Conservation (phyloP, 1,140 invertebrate genomes). For the Trichogramma pretiosum region DNA sequence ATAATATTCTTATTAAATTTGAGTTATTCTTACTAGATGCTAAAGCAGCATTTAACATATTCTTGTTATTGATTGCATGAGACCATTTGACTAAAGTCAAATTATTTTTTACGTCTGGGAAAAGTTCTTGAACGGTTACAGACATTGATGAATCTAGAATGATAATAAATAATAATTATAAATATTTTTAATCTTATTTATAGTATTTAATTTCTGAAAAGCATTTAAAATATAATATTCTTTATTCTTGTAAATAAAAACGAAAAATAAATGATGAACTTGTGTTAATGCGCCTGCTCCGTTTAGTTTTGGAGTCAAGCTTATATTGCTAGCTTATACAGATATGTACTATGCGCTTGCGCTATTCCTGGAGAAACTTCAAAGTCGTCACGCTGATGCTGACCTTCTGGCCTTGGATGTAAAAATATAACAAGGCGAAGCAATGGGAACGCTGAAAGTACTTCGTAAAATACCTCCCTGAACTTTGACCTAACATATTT, state of each 20-base stretch:
- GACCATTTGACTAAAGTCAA: conserved; percentile 71
- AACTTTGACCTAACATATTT: conserved; percentile 13
- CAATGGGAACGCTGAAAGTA: no score
- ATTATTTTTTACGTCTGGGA: conserved; percentile 46
- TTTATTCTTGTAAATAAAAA: no score
- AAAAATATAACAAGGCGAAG: conserved; percentile 10
- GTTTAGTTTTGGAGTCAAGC: no score
- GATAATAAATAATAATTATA: conserved; percentile 10
- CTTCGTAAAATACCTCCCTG: no score
- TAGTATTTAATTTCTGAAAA: no score
- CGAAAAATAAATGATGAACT: no score
- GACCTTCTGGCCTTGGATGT: conserved; percentile 3
- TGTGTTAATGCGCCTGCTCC: no score
- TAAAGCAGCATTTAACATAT: conserved; percentile 53
- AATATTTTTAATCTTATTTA: neutral
- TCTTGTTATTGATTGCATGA: conserved; percentile 68
- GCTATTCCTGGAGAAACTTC: no score
- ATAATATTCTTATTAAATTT: neutral
- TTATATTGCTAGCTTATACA: no score
- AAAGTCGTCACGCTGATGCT: no score
- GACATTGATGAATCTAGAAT: conserved; percentile 29
- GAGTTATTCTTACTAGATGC: conserved; percentile 36
- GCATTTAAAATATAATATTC: no score
- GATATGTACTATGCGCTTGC: no score
- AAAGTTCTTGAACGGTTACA: conserved; percentile 29